Evolutionary conservation across 2,797 vertebrate species (phyloP).

Genomic region (Rhinogobio ventralis): DNA sequence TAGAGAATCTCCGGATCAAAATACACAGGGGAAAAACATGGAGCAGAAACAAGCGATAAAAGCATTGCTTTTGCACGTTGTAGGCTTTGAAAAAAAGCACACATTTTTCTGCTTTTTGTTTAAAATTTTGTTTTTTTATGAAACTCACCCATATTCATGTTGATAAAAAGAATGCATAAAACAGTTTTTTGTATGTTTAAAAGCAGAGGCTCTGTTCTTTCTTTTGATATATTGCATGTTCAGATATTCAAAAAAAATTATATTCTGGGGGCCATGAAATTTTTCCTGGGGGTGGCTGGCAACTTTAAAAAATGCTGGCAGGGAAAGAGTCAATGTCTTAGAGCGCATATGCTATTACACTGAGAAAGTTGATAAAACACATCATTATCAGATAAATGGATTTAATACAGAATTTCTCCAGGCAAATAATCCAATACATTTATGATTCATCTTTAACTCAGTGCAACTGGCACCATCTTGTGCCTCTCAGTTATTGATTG

Average conservation of each 20-base stretch:
- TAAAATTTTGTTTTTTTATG: background rate
- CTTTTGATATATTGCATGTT: background rate
- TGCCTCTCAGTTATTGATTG: background rate
- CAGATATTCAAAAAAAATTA: no score
- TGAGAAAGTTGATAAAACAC: background rate
- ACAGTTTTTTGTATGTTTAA: no score
- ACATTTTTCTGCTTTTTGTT: no score
- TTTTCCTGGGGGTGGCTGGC: no score
- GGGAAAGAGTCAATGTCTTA: no score
- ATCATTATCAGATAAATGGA: background rate
- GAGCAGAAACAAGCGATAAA: background rate
- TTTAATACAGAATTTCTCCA: background rate
- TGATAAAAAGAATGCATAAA: background rate
- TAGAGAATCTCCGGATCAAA: background rate
- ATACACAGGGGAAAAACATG: background rate
- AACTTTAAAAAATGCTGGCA: no score
- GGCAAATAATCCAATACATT: background rate
- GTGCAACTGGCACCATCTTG: background rate
- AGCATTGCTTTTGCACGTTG: background rate
- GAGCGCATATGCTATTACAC: background rate
- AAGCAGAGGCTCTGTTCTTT: no score
- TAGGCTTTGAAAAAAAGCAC: no score
- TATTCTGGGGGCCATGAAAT: no score
- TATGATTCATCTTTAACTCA: background rate
- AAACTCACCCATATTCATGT: background rate